A percentile compares a stretch with the other conserved stretches of the same genome.
Conservation (phyloP, 2,888 invertebrate genomes). For the Melikaiella ostensackeni region DNA sequence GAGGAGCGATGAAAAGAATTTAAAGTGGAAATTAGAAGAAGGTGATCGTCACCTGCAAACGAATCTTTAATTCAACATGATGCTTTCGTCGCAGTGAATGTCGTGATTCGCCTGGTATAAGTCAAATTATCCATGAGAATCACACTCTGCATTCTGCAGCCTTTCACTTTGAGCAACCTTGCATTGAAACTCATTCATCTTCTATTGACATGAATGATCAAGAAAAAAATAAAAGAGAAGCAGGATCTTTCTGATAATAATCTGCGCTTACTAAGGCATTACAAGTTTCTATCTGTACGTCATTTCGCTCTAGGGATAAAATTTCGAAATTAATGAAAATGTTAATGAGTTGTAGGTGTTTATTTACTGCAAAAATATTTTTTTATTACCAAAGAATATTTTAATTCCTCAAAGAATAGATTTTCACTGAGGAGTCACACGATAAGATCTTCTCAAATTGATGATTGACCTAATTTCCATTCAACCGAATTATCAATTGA, state of each 20-base stretch:
- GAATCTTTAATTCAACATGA: conserved; percentile 63
- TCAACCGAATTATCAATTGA: too few species aligned
- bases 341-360: too few species aligned
- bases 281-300: too few species aligned
- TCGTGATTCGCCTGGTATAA: conserved; percentile 61
- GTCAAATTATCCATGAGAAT: conserved; percentile 59
- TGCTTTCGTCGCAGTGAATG: conserved; percentile 38
- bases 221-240: background rate
- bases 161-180: conserved; percentile 13
- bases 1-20: conserved; percentile 39
- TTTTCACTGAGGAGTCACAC: too few species aligned
- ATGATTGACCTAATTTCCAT: too few species aligned
- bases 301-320: too few species aligned
- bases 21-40: conserved; percentile 44
- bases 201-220: background rate
- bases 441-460: too few species aligned
- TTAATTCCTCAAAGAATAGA: too few species aligned
- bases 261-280: background rate
- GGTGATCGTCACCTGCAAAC: conserved; percentile 58
- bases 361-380: too few species aligned
- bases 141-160: conserved; percentile 1
- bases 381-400: too few species aligned
- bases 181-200: conserved; percentile 3
- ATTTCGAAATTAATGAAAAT: too few species aligned
- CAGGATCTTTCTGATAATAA: background rate